These are phyloP conservation scores for Tineola bisselliella DNA, from an alignment of 2,888 invertebrate genomes.

Conservation along the genomic window DNA sequence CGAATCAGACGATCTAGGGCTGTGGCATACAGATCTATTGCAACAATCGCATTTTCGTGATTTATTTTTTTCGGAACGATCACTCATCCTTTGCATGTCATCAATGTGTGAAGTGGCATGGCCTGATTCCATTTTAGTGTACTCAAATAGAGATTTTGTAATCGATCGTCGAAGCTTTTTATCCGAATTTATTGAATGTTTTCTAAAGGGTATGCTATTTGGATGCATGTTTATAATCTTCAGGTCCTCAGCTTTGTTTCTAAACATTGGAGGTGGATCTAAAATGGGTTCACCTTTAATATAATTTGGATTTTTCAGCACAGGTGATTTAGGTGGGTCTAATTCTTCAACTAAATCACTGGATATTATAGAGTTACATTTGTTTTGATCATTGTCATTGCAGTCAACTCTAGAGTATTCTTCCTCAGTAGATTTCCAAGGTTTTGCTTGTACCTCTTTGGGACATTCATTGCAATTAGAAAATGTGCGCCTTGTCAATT, in stretches of 20 bases:
- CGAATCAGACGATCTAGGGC: conserved; percentile 82
- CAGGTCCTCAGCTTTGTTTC: conserved; percentile 50
- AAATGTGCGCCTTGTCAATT: conserved; percentile 71
- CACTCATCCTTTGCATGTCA: conserved; percentile 48
- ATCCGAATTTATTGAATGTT: conserved; percentile 71
- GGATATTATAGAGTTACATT: conserved; percentile 20
- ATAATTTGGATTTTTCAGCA: conserved; percentile 24
- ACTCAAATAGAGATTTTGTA: conserved; percentile 54
- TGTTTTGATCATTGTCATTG: conserved; percentile 21
- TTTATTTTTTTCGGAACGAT: conserved; percentile 50
- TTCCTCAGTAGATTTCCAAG: conserved; percentile 58
- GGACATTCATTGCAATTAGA: conserved; percentile 66
- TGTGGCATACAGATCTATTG: conserved; percentile 71
- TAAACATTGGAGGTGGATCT: conserved; percentile 72
- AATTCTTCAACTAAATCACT: conserved; percentile 39
- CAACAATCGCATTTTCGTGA: conserved; percentile 65
- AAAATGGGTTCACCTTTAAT: conserved; percentile 42
- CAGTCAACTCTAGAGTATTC: conserved; percentile 32
- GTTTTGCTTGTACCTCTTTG: conserved; percentile 39
- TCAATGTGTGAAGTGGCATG: conserved; percentile 31
- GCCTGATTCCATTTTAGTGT: conserved; percentile 25
- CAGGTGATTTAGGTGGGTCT: conserved; percentile 47
- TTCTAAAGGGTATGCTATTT: conserved; percentile 53
- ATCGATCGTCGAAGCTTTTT: conserved; percentile 62
- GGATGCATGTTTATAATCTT: conserved; percentile 55